Evolutionary conservation across 2,888 invertebrate species (phyloP).

Genomic region (Hypomecis punctinalis): DNA sequence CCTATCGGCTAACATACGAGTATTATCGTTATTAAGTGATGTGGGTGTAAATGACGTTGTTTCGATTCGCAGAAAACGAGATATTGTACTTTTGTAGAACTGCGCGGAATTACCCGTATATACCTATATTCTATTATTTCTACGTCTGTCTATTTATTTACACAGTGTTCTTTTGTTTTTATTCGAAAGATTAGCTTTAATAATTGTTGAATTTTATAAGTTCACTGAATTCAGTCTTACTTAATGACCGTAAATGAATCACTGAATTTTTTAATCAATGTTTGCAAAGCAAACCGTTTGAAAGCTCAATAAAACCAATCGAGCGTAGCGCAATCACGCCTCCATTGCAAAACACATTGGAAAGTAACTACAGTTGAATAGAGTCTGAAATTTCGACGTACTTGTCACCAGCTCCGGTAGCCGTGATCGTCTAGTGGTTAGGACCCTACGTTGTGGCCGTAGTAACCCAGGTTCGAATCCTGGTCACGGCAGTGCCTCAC

Average conservation of each 20-base stretch:
- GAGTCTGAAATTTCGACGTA: slow-evolving; percentile 10
- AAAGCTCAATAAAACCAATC: slow-evolving; percentile 29
- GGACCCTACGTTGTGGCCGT: slow-evolving; percentile 92
- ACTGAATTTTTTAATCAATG: slow-evolving; percentile 4
- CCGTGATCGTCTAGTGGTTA: slow-evolving; percentile 89
- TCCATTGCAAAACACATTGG: slow-evolving; percentile 4
- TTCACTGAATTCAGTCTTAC: slow-evolving; percentile 3
- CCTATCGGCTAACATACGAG: not conserved
- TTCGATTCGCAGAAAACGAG: not conserved
- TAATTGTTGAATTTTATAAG: not conserved
- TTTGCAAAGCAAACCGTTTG: not conserved
- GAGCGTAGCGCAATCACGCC: slow-evolving; percentile 24
- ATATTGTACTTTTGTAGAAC: not conserved
- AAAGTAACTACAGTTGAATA: slow-evolving; percentile 9
- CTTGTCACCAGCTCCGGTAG: slow-evolving; percentile 47
- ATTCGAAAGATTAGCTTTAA: slow-evolving; percentile 1
- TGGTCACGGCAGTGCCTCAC: slow-evolving; percentile 78
- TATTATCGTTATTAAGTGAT: not conserved
- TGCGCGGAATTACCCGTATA: not conserved
- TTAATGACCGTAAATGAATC: slow-evolving; percentile 1
- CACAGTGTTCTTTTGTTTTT: slow-evolving; percentile 1
- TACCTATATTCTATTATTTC: not conserved
- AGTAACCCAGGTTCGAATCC: slow-evolving; percentile 91
- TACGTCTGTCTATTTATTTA: not conserved
- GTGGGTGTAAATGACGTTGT: not conserved